A percentile compares a stretch with the other conserved stretches of the same genome.
Conservation (phyloP, 2,797 vertebrate genomes). For the Hypotaenidia okinawae region DNA sequence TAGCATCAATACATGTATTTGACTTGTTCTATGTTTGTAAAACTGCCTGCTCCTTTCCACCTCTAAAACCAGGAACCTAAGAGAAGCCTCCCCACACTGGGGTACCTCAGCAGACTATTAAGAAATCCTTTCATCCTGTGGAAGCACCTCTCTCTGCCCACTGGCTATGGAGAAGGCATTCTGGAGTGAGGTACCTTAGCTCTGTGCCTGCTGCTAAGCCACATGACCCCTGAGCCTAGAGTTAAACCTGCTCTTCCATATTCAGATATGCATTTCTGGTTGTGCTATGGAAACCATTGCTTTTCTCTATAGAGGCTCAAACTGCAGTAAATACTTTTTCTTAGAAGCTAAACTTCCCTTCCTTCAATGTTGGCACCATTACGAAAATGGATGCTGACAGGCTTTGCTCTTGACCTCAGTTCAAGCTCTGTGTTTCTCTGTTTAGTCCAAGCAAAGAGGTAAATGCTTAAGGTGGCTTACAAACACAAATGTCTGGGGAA, state of each 20-base stretch:
- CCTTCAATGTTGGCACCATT: not conserved
- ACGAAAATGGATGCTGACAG: not conserved
- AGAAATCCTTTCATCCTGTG: not conserved
- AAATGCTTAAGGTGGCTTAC: not conserved
- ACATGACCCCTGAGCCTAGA: not conserved
- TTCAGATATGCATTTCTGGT: not conserved
- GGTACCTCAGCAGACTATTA: not conserved
- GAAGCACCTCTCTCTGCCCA: not conserved
- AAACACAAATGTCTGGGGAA: not conserved
- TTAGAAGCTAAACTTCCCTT: not conserved
- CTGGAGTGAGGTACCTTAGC: not conserved
- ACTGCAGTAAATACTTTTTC: not conserved
- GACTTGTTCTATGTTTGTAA: not conserved
- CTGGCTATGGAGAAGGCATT: not conserved
- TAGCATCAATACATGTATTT: not conserved
- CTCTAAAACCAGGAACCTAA: not conserved
- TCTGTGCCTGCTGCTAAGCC: not conserved
- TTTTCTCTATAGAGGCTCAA: not conserved
- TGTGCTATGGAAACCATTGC: not conserved
- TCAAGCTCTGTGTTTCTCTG: constrained; percentile 17
- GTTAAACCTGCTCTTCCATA: not conserved
- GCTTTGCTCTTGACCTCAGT: constrained; percentile 42
- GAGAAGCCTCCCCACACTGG: not conserved
- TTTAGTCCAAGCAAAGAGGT: constrained; percentile 20
- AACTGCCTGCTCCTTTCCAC: not conserved